Percentiles rank a stretch among this genome's conserved stretches.
phyloP scores from a whole-genome alignment of 2,888 invertebrate species.

The Ametastegia equiseti region DNA sequence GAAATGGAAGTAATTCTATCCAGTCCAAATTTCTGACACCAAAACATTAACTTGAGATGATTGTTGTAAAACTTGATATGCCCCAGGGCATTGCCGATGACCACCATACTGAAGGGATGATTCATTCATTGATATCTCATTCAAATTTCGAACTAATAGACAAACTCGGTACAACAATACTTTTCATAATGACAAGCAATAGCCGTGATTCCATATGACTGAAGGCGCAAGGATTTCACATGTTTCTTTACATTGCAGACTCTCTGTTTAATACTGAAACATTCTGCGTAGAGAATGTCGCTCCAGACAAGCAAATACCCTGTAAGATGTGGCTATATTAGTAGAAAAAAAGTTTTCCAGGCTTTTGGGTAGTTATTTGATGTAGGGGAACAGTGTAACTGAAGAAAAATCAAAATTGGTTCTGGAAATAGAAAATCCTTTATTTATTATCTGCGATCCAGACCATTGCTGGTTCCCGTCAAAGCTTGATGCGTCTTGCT shows the following conservation, averaged over 20 bases:
- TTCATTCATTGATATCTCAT: conserved; percentile 9
- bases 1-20: conserved; percentile 77
- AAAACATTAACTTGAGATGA: conserved; percentile 79
- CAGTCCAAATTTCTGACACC: conserved; percentile 77
- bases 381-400: background rate
- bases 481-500: conserved; percentile 77
- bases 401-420: background rate
- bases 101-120: conserved; percentile 75
- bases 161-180: conserved; percentile 53
- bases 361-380: background rate
- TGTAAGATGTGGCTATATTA: conserved; percentile 40
- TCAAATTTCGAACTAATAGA: background rate
- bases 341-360: background rate
- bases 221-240: conserved; percentile 60
- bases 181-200: conserved; percentile 56
- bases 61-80: conserved; percentile 80
- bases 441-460: background rate
- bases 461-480: conserved; percentile 69
- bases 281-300: background rate
- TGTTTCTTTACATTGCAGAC: conserved; percentile 53
- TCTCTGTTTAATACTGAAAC: background rate
- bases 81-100: conserved; percentile 79
- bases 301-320: conserved; percentile 64
- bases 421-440: background rate
- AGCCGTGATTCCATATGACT: conserved; percentile 59